Evolutionary conservation across 2,113 vertebrate species (phyloP), one percentile per base, ranked within the genome.

Genomic region (Spilogale gracilis): DNA sequence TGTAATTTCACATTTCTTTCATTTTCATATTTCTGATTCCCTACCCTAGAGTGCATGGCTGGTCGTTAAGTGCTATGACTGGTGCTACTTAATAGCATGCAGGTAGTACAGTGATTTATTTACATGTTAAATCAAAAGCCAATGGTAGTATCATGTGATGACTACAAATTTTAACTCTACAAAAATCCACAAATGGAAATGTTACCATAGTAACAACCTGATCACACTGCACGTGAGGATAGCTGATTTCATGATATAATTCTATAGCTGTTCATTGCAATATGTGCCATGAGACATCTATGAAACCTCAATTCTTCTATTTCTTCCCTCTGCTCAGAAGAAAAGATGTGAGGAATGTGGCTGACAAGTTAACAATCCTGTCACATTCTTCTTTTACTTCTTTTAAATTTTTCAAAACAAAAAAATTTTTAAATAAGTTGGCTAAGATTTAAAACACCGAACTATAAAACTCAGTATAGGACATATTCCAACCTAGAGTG

Each of bases 81-180:
- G 80, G 96, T 98, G 97, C 93, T 89, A 98, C 97, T 98, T 98
- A 98, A 98, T 94, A 97, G 93, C 52, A 98, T 8, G 81, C 95
- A 98, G 97, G 97, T 92, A 96, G 85, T 95, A 96, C 38, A 96
- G 97, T 98, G 97, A 98, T 98, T 98, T 98, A 98, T 98, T 98
- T 97, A 98, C 52, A 89, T 67, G 76, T 89, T 87, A 96, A 96
- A 96, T 94, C 95, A 93, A 97, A 96, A 96, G 95, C 91, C 95
- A 97, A 91, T 89, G 93, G 79, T 91, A 95, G 71, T 43, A 91
- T 86, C 96, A 96, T 96, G 73, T 93, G 93, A 97, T 95, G 97
- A 96, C 94, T 98, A 97, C 81, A 95, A 83, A 97, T 97, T 94
- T 97, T 89, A 97, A 96, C 90, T 91, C 94, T 43, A 98, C 92